phyloP scores from a whole-genome alignment of 2,888 invertebrate genomes.

The Meiosimyza platycephala region DNA sequence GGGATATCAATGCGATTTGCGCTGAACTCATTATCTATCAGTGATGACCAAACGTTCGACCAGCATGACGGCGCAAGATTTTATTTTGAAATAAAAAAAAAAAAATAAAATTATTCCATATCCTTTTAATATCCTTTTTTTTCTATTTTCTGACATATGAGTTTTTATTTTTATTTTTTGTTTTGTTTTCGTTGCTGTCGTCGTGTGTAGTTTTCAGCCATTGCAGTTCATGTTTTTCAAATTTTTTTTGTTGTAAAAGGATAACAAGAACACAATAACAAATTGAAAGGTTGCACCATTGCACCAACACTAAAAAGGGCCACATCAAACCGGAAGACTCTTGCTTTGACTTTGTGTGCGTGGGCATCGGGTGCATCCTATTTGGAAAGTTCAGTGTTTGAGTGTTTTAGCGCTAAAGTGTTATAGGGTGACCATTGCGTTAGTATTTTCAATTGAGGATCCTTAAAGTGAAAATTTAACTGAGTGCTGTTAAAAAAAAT shows the following conservation, averaged over 20 bases:
- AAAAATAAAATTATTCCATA: background rate
- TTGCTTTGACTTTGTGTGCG: slow-evolving; percentile 31
- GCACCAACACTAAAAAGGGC: slow-evolving; percentile 5
- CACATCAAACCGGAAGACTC: slow-evolving; percentile 24
- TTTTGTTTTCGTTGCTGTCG: background rate
- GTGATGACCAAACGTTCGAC: slow-evolving; percentile 13
- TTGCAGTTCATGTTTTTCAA: background rate
- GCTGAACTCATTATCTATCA: slow-evolving; percentile 28
- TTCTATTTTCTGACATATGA: background rate
- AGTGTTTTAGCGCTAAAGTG: slow-evolving; percentile 17
- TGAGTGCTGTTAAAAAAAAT: too few species aligned
- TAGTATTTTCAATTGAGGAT: too few species aligned
- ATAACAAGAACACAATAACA: too few species aligned
- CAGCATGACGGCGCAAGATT: background rate
- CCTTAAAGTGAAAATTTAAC: too few species aligned
- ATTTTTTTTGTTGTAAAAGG: too few species aligned
- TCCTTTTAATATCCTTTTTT: slow-evolving; percentile 7
- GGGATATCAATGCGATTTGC: background rate
- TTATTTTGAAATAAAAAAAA: too few species aligned
- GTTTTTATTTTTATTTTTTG: too few species aligned
- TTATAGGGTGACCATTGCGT: slow-evolving; percentile 9
- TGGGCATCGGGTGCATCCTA: slow-evolving; percentile 30
- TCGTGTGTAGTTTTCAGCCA: slow-evolving; percentile 6
- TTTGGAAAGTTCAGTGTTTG: slow-evolving; percentile 5
- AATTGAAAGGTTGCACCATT: too few species aligned